Evolutionary conservation across 2,888 invertebrate genomes (phyloP).

Genomic region (Cantharis lateralis): DNA sequence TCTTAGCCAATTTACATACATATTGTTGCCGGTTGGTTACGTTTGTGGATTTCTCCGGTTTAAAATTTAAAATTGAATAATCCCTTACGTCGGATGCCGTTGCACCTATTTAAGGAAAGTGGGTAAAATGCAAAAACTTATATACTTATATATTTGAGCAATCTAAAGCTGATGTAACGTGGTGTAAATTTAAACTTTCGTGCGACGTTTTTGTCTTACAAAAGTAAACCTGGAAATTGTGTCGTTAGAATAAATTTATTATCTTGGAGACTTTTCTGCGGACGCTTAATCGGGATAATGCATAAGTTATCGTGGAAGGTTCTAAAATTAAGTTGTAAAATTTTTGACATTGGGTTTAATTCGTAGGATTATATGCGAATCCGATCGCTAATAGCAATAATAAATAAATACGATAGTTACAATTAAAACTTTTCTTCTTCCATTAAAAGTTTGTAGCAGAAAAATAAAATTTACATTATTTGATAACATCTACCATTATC

Average conservation of each 20-base stretch:
- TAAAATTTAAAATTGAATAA: slow-evolving; percentile 28
- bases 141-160: not conserved
- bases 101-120: slow-evolving; percentile 12
- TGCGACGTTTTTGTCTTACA: not conserved
- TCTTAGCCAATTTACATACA: slow-evolving; percentile 32
- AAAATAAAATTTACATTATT: slow-evolving; percentile 12
- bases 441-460: not conserved
- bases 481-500: slow-evolving; percentile 19
- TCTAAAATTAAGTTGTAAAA: not conserved
- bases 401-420: not conserved
- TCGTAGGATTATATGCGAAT: not conserved
- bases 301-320: not conserved
- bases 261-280: not conserved
- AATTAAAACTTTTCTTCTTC: not conserved
- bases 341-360: not conserved
- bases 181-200: not conserved
- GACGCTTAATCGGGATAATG: not conserved
- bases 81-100: slow-evolving; percentile 21
- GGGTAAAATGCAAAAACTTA: slow-evolving; percentile 1
- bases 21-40: slow-evolving; percentile 27
- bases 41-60: slow-evolving; percentile 15
- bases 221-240: not conserved
- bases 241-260: not conserved
- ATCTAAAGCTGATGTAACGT: not conserved
- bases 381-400: not conserved